A percentile compares a stretch with the other conserved stretches of the same genome.
Evolutionary conservation across 1,140 invertebrate genomes (phyloP).

Genomic region (Arion vulgaris): DNA sequence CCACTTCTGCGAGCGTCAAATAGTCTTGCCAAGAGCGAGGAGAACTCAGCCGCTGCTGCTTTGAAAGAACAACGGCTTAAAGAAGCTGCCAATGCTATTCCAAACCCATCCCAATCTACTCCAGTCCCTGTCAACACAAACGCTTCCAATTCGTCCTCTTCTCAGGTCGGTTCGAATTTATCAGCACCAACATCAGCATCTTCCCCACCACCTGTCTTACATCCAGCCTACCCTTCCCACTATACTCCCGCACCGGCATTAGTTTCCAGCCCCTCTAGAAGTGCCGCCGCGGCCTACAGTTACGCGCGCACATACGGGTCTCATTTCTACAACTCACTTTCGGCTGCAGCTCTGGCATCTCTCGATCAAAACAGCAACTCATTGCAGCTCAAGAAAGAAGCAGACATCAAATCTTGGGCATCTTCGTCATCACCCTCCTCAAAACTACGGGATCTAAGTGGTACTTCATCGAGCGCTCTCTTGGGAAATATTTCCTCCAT

Average conservation of each 20-base stretch:
- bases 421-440: conserved; percentile 21
- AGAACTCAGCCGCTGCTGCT: conserved; percentile 28
- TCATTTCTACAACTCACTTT: conserved; percentile 34
- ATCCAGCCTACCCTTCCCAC: conserved; percentile 30
- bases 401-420: conserved; percentile 14
- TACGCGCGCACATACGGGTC: conserved; percentile 26
- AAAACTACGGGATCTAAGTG: background rate
- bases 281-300: conserved; percentile 24
- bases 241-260: conserved; percentile 1
- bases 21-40: conserved; percentile 51
- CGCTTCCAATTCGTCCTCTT: background rate
- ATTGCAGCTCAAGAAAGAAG: conserved; percentile 23
- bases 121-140: background rate
- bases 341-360: conserved; percentile 25
- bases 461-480: background rate
- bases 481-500: background rate
- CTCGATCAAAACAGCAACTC: conserved; percentile 36
- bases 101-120: background rate
- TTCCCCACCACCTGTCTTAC: conserved; percentile 18
- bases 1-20: conserved; percentile 60
- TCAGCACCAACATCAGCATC: conserved; percentile 7
- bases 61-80: conserved; percentile 38
- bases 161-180: background rate
- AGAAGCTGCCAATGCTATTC: background rate
- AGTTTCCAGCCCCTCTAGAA: conserved; percentile 26